A percentile compares a stretch with the other conserved stretches of the same genome.
These are phyloP conservation scores for Sebastes melanostomus DNA, from an alignment of 2,797 vertebrate species.

Conservation along the genomic window DNA sequence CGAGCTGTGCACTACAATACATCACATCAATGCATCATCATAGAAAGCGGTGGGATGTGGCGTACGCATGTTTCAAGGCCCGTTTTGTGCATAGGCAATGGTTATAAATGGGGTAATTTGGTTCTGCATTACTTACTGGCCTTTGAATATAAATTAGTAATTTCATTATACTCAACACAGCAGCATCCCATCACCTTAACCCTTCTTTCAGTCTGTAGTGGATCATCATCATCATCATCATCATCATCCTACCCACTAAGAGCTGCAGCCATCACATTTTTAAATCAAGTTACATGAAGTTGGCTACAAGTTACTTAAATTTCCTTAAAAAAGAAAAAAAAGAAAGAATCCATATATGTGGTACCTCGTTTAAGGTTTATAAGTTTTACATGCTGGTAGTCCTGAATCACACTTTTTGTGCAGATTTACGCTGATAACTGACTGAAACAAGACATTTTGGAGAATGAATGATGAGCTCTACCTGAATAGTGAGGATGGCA, in stretches of 20 bases:
- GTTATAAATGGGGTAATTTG: background rate
- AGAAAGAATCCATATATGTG: background rate
- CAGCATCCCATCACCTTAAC: background rate
- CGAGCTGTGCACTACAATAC: too few relatives aligned
- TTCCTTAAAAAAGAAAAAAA: background rate
- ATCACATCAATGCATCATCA: too few relatives aligned
- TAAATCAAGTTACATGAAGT: background rate
- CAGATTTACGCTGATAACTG: background rate
- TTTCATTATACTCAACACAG: background rate
- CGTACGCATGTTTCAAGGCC: too few relatives aligned
- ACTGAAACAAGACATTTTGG: background rate
- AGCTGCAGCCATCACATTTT: background rate
- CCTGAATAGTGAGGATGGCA: constrained; percentile 88
- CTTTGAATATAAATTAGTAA: background rate
- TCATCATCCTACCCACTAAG: background rate
- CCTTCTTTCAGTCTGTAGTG: background rate
- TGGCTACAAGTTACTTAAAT: background rate
- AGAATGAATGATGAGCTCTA: constrained; percentile 21
- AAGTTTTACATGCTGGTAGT: background rate
- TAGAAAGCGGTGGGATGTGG: too few relatives aligned
- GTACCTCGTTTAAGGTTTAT: background rate
- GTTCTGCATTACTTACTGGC: background rate
- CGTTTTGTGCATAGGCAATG: background rate
- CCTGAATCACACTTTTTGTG: background rate
- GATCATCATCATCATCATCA: background rate